Evolutionary conservation across 2,888 invertebrate species (phyloP).

Genomic region (Coleophora deauratella): DNA sequence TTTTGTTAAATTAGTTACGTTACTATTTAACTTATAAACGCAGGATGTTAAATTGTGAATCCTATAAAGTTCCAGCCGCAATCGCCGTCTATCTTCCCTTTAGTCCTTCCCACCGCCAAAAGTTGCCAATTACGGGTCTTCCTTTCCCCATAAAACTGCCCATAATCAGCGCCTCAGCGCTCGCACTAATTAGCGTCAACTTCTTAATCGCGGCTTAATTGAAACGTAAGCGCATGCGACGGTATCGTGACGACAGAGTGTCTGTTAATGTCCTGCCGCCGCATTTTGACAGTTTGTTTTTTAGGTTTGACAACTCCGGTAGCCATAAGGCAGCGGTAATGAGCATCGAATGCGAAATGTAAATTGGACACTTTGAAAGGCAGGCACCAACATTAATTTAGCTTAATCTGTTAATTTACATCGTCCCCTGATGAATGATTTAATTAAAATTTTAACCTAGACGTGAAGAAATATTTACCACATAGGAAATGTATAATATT

Average conservation of each 20-base stretch:
- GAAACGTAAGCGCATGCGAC: constrained; percentile 51
- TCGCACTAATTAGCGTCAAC: constrained; percentile 58
- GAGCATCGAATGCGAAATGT: constrained; percentile 6
- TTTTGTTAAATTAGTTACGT: too few species aligned
- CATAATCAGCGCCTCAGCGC: constrained; percentile 44
- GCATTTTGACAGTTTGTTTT: constrained; percentile 28
- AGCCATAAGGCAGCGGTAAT: constrained; percentile 18
- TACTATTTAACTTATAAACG: too few species aligned
- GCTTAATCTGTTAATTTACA: too few species aligned
- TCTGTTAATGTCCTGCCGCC: constrained; percentile 45
- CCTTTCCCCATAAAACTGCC: constrained; percentile 37
- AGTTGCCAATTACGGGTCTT: constrained; percentile 38
- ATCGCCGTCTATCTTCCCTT: too few species aligned
- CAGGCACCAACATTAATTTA: too few species aligned
- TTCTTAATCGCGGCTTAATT: constrained; percentile 65
- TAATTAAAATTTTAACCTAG: too few species aligned
- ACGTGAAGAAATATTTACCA: too few species aligned
- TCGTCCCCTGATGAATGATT: too few species aligned
- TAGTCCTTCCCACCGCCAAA: constrained; percentile 28
- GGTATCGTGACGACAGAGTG: constrained; percentile 35
- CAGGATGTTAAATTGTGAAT: too few species aligned
- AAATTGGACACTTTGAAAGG: too few species aligned
- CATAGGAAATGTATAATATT: too few species aligned
- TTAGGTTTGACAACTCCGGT: constrained; percentile 28
- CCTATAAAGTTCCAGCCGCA: too few species aligned